A percentile compares a stretch with the other conserved stretches of the same genome.
phyloP scores from a whole-genome alignment of 1,140 invertebrate species.

The Triops cancriformis region DNA sequence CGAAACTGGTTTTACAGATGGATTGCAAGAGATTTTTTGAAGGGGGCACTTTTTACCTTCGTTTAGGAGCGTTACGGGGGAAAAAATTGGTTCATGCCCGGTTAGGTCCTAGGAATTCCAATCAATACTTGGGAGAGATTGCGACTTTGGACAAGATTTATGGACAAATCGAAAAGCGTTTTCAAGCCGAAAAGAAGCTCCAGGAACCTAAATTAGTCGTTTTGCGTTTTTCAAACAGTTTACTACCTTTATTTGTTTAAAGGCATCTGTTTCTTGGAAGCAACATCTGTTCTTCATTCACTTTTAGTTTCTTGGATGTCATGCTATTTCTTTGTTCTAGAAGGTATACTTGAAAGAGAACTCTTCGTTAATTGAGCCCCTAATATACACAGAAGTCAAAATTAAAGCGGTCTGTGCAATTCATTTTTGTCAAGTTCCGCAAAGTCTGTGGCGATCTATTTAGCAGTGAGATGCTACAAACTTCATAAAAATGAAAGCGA shows the following conservation, averaged over 20 bases:
- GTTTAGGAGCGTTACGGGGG: not conserved
- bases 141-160: not conserved
- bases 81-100: constrained; percentile 1
- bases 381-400: too few relatives aligned
- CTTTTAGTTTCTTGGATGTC: not conserved
- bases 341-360: too few relatives aligned
- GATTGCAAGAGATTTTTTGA: not conserved
- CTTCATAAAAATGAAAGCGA: too few relatives aligned
- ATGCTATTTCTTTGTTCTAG: not conserved
- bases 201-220: not conserved
- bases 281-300: not conserved
- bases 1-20: not conserved
- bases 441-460: too few relatives aligned
- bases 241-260: not conserved
- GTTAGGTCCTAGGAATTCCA: not conserved
- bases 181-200: not conserved
- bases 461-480: too few relatives aligned
- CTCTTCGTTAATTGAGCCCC: too few relatives aligned
- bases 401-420: too few relatives aligned
- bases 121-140: not conserved
- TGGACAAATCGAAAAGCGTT: not conserved
- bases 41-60: not conserved
- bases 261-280: not conserved
- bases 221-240: not conserved
- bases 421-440: too few relatives aligned